Percentiles rank a stretch among this genome's conserved stretches.
Conservation (phyloP, 2,888 invertebrate genomes). For the Orgyia antiqua region DNA sequence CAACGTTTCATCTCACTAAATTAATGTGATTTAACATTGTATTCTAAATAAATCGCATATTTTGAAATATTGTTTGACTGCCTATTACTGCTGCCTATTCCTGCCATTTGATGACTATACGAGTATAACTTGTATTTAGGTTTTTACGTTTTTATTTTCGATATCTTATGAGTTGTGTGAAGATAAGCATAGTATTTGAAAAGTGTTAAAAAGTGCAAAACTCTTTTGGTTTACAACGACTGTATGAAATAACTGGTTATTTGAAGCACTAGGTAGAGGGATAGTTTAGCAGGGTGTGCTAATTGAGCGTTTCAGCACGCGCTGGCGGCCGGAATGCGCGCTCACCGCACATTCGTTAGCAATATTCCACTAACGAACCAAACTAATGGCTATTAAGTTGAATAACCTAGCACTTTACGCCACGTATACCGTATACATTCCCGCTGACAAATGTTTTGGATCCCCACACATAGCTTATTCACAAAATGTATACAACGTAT, state of each 20-base stretch:
- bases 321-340: constrained; percentile 48
- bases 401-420: constrained; percentile 71
- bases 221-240: too few species aligned
- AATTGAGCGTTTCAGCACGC: constrained; percentile 66
- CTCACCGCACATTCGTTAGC: constrained; percentile 71
- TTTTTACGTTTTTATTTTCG: too few species aligned
- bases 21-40: too few species aligned
- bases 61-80: too few species aligned
- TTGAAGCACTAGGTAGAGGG: constrained; percentile 40
- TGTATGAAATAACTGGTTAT: too few species aligned
- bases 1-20: constrained; percentile 37
- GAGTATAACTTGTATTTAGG: too few species aligned
- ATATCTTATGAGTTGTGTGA: too few species aligned
- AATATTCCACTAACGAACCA: constrained; percentile 76
- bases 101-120: too few species aligned
- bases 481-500: constrained; percentile 12
- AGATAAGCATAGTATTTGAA: too few species aligned
- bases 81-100: too few species aligned
- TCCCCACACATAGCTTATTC: constrained; percentile 18
- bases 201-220: too few species aligned
- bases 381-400: constrained; percentile 75
- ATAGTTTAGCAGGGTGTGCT: constrained; percentile 54
- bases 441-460: constrained; percentile 44
- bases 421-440: constrained; percentile 50
- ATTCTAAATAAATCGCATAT: too few species aligned